Evolutionary conservation across 2,797 vertebrate species (phyloP).

Genomic region (Vireo griseus): DNA sequence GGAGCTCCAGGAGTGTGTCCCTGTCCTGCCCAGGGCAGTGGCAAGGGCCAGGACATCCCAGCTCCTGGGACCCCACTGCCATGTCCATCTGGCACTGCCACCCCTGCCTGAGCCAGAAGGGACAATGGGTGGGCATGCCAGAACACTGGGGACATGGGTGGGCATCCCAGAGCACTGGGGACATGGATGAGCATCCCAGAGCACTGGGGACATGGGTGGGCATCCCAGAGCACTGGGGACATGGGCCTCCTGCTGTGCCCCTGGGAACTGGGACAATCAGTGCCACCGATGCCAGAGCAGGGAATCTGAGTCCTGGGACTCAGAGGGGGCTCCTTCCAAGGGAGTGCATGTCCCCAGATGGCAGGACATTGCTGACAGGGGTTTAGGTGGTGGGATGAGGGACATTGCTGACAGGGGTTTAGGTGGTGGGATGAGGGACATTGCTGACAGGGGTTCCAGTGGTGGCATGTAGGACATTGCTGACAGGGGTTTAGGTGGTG

Average conservation of each 20-base stretch:
- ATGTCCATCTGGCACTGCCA: rapidly evolving
- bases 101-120: neutral
- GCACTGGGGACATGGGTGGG: too few species aligned
- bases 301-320: too few species aligned
- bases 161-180: neutral
- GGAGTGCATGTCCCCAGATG: neutral
- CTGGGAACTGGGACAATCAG: neutral
- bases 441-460: neutral
- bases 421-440: too few species aligned
- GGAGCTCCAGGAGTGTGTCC: neutral
- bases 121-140: neutral
- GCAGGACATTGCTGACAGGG: neutral
- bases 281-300: neutral
- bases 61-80: neutral
- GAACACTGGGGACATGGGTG: neutral
- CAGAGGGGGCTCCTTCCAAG: neutral
- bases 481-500: too few species aligned
- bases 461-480: neutral
- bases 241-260: neutral
- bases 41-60: neutral
- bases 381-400: rapidly evolving
- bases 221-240: neutral
- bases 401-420: neutral
- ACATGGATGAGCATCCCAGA: too few species aligned
- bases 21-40: neutral